Evolutionary conservation across 2,888 invertebrate genomes (phyloP), one percentile per base, ranked within the genome.

Genomic region (Mantis religiosa): DNA sequence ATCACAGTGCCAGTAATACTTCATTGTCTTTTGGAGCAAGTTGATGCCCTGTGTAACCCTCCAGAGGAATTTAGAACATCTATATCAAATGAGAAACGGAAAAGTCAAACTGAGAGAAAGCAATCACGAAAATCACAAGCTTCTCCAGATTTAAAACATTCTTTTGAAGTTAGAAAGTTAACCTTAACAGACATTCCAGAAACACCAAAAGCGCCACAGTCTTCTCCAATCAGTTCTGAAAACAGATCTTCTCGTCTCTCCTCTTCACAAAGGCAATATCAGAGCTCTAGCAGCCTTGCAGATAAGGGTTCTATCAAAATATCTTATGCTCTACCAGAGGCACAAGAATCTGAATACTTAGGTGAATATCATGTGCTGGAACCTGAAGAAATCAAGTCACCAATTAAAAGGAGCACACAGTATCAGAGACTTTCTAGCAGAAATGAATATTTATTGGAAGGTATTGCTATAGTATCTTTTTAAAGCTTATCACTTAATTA

Each of bases 1-100:
- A 54, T 9, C 8, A 47, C 47, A 25, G 85, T 85, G n/a, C 47
- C 27, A 12, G 34, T 28, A 41, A 47, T 85, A n/a, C 47, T 85
- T n/a, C 85, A 85, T 47, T 85, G 85, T n/a, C 41, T 85, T 14
- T n/a, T 85, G 85, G 85, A 85, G 6, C 85, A 85, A n/a, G 85
- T 85, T 41, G 85, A 71, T 20, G 54, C 20, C 25, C 54, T 71
- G 54, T 20, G 20, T 25, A 71, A 1, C 4, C 15, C 15, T 3
- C 20, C 54, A 71, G 25, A 25, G 1, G 54, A 20, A 25, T 71
- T 6, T 2, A 20, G 25, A 20, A 3, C 20, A 25, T 71, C 15
- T 71, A 20, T 71, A 71, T 71, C 54, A 20, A 25, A 3, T 14
- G 20, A 71, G 54, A 20, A 20, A 71, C 54, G 3, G 20, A 71